Percentiles rank a stretch among this genome's conserved stretches.
Evolutionary conservation across 2,888 invertebrate genomes (phyloP).

Genomic region (Heliconius ismenius): DNA sequence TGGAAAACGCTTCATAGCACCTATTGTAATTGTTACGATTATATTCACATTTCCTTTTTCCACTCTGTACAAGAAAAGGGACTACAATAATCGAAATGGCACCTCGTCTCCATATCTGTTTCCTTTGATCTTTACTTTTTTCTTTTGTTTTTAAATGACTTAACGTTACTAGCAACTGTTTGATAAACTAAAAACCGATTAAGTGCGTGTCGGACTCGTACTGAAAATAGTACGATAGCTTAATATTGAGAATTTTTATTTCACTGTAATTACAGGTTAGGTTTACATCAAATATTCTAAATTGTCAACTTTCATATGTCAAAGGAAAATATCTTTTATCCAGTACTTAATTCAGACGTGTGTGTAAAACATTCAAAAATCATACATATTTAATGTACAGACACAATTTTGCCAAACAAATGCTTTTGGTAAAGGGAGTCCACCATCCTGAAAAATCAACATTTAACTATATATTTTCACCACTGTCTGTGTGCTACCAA

Average conservation of each 20-base stretch:
- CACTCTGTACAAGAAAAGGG: not conserved
- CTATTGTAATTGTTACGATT: slow-evolving; percentile 14
- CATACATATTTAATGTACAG: too few species aligned
- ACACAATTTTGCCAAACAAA: not conserved
- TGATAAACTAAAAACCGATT: not conserved
- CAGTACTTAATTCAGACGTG: too few species aligned
- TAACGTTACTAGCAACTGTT: not conserved
- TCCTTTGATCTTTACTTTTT: not conserved
- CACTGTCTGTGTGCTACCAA: slow-evolving; percentile 18
- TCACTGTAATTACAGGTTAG: too few species aligned
- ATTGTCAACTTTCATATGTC: too few species aligned
- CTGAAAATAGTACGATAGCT: too few species aligned
- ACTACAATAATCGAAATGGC: not conserved
- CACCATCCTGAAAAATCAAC: slow-evolving; percentile 4
- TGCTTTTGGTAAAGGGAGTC: not conserved
- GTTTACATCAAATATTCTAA: too few species aligned
- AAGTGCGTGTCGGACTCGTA: too few species aligned
- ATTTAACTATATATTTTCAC: slow-evolving; percentile 15
- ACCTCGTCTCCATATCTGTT: not conserved
- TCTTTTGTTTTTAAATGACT: not conserved
- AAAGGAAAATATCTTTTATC: too few species aligned
- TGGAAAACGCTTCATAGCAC: slow-evolving; percentile 38
- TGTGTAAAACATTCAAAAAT: too few species aligned
- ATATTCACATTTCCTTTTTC: slow-evolving; percentile 9
- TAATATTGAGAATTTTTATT: too few species aligned